Percentiles rank a stretch among this genome's conserved stretches.
Evolutionary conservation across 2,113 vertebrate species (phyloP).

Genomic region (Oceanodroma tethys): DNA sequence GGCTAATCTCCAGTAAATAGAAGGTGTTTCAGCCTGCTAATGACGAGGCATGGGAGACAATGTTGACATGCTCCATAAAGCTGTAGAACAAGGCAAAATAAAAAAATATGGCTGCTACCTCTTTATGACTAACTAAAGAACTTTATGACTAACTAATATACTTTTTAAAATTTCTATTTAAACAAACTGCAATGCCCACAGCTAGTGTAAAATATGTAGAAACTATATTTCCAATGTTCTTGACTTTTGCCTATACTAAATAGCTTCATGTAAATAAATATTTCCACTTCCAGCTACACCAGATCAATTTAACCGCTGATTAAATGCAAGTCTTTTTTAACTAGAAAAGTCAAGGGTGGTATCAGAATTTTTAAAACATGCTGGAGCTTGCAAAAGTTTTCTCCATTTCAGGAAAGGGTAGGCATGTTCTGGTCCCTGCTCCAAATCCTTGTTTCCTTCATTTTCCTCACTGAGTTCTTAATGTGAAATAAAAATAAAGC

Average conservation of each 20-base stretch:
- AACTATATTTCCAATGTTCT: not conserved
- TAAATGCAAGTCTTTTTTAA: not conserved
- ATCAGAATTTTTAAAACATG: not conserved
- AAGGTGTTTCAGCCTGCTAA: constrained; percentile 52
- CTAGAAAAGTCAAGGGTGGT: not conserved
- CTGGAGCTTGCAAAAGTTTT: not conserved
- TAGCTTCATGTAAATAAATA: not conserved
- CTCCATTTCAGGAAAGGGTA: not conserved
- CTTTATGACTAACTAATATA: not conserved
- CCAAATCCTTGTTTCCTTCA: not conserved
- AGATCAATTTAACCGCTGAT: not conserved
- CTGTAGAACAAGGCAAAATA: not conserved
- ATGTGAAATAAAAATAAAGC: not conserved
- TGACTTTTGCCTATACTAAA: not conserved
- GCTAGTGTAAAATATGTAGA: not conserved
- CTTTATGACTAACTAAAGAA: not conserved
- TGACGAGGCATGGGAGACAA: not conserved
- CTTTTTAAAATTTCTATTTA: not conserved
- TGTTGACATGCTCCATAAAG: not conserved
- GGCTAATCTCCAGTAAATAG: constrained; percentile 54
- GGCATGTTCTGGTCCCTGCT: not conserved
- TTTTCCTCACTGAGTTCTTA: not conserved
- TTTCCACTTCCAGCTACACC: not conserved
- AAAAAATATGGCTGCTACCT: not conserved
- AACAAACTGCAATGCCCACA: not conserved